Percentiles rank a stretch among this genome's conserved stretches.
phyloP scores from a whole-genome alignment of 2,888 invertebrate species.

The Portevinia maculata region DNA sequence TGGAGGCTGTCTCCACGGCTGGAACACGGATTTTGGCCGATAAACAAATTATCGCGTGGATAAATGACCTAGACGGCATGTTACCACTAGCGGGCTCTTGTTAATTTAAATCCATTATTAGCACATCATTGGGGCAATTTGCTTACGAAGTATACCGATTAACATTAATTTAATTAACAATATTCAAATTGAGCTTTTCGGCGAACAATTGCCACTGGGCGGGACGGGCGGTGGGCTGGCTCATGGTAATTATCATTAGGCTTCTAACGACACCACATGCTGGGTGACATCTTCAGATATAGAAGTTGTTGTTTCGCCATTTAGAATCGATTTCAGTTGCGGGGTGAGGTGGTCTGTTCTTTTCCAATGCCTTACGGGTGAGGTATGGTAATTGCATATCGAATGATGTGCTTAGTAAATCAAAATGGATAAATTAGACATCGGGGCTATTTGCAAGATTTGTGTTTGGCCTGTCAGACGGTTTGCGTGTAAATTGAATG shows the following conservation, averaged over 20 bases:
- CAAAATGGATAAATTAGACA: slow-evolving; percentile 56
- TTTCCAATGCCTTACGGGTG: slow-evolving; percentile 26
- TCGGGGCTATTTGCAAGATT: slow-evolving; percentile 56
- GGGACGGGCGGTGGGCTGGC: slow-evolving; percentile 14
- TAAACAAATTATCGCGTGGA: slow-evolving; percentile 68
- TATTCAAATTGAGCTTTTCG: slow-evolving; percentile 39
- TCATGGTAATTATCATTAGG: slow-evolving; percentile 58
- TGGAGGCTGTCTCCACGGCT: slow-evolving; percentile 50
- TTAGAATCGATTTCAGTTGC: slow-evolving; percentile 22
- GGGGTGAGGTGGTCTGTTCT: background rate
- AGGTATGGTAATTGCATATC: slow-evolving; percentile 67
- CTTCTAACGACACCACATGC: slow-evolving; percentile 56
- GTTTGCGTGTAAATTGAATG: slow-evolving; percentile 69
- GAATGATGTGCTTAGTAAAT: slow-evolving; percentile 67
- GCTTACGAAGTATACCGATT: slow-evolving; percentile 48
- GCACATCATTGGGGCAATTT: slow-evolving; percentile 56
- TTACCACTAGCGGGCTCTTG: slow-evolving; percentile 14
- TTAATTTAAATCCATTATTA: slow-evolving; percentile 64
- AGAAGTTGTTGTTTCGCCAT: slow-evolving; percentile 46
- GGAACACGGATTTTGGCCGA: slow-evolving; percentile 57
- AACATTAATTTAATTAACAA: slow-evolving; percentile 57
- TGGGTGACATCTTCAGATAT: slow-evolving; percentile 71
- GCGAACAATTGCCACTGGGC: slow-evolving; percentile 53
- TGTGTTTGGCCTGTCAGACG: slow-evolving; percentile 52
- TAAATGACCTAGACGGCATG: slow-evolving; percentile 63